Base-by-base conservation (phyloP, 2,113 vertebrate genomes). In the Otis tarda region DNA sequence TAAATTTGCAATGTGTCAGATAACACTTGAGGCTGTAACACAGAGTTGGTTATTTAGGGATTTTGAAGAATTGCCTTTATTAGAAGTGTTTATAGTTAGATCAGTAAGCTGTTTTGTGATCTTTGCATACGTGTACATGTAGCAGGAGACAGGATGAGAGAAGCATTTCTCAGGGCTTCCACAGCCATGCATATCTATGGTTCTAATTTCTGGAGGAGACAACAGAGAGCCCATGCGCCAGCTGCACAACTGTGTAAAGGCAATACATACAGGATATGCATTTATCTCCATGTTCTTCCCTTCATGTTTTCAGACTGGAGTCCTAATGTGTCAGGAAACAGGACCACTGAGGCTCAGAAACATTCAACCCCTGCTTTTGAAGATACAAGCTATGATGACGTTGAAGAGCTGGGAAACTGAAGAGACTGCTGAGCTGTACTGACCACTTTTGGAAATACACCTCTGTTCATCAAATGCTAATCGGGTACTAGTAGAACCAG, bases 291-390 rank as follows among this genome's bases (percentile, higher is more conserved):
- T 64, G 35, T 57, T 78, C 59, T 76, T 82, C 64, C 47, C 20
- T 56, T 96, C 16, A 6, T n/a, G 4, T 52, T 97, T 93, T 75
- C 94, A 97, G 95, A 81, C 30, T 13, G 25, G 68, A 93, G 27
- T 78, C 64, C 64, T 37, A 64, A 43, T 2, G 9, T 14, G n/a
- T 47, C 73, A 70, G 68, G 30, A 68, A 91, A n/a, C 24, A 75
- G 30, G 14, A 87, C 35, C 17, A 39, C 77, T 14, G 33, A 60
- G 33, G 24, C 83, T 53, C 56, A 75, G 24, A 68, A 11, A 84
- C 7, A 30, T 27, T 60, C 61, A 81, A 39, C 83, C 35, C 53
- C 83, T 64, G 33, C 39, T 64, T 39, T 23, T 60, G 91, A 82
- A 89, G 91, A 95, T 6, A 56, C 24, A 18, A 43, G 39, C 45